Conservation (phyloP, 2,888 invertebrate species). For the Drosophila pullipes region DNA sequence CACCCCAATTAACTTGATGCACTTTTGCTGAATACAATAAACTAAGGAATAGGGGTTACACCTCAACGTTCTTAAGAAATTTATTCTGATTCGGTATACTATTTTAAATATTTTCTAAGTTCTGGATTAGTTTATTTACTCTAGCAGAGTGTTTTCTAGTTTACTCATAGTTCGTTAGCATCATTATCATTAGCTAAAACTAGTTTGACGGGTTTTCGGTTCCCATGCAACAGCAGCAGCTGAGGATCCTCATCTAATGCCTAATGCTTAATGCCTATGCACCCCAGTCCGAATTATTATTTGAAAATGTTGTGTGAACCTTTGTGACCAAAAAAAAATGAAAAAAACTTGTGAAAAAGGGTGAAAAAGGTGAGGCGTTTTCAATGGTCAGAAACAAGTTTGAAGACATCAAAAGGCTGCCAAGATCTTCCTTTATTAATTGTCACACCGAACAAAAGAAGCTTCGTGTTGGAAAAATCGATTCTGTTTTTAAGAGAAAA, state of each 20-base stretch:
- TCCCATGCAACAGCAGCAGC: constrained; percentile 61
- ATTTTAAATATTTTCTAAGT: neutral
- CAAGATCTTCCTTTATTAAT: constrained; percentile 69
- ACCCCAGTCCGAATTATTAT: constrained; percentile 64
- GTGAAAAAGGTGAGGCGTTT: constrained; percentile 73
- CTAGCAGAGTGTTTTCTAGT: neutral
- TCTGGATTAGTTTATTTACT: neutral
- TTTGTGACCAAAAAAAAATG: constrained; percentile 21
- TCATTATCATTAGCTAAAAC: constrained; percentile 35
- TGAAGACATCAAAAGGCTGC: constrained; percentile 64
- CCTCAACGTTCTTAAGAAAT: neutral
- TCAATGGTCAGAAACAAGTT: constrained; percentile 61
- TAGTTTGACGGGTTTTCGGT: constrained; percentile 62
- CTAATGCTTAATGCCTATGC: constrained; percentile 32
- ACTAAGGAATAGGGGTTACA: neutral
- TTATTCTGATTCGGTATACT: neutral
- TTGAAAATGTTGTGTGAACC: constrained; percentile 60
- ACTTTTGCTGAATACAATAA: neutral
- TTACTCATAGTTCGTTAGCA: neutral
- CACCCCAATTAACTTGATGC: constrained; percentile 46
- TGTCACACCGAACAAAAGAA: constrained; percentile 69
- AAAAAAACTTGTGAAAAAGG: constrained; percentile 46
- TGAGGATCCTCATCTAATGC: constrained; percentile 46
- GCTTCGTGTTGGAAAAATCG: constrained; percentile 51
- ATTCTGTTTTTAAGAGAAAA: constrained; percentile 41